Evolutionary conservation across 2,888 invertebrate species (phyloP), one percentile per base, ranked within the genome.

Genomic region (Osmoderma eremita): DNA sequence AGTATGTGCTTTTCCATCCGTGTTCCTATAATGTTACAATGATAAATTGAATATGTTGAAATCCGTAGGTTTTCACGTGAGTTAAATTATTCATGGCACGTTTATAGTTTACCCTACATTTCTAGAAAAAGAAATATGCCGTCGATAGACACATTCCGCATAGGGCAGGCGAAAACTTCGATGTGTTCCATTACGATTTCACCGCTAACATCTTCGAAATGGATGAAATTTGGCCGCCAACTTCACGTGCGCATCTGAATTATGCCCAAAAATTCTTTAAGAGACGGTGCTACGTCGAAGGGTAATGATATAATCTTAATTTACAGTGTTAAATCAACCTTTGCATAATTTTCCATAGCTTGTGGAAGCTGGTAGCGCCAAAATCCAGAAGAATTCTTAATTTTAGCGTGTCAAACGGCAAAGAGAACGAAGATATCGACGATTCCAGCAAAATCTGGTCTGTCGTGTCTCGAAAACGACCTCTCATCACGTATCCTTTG

Each of bases 141-240:
- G 53, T 17, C 5, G 66, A 66, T 50, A 58, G 66, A 17, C 61
- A 50, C 18, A 66, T 66, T 13, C 66, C 66, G 6, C 48, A 38
- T 22, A 49, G 66, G 22, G 61, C 42, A n/a, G 24, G 41, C 6
- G 58, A 66, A 18, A 66, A 49, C 17, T 61, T 61, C 8, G 61
- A 61, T n/a, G 15, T 22, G 6, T 49, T 58, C 13, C 39, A 61
- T 12, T 65, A 56, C 30, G 15, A 41, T 41, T 49, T 66, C 48
- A 8, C 61, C 17, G 45, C 41, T 6, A 13, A 36, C 17, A 36
- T 42, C n/a, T 49, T 38, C 3, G 24, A 62, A 22, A 62, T 36
- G 62, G 17, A 24, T 3, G 45, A 48, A 13, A 48, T 48, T 24
- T 45, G 49, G 49, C 45, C 62, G 18, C 36, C 48, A 3, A 24